Base-by-base conservation (phyloP, 2,797 vertebrate genomes). In the Calcarius lapponicus region DNA sequence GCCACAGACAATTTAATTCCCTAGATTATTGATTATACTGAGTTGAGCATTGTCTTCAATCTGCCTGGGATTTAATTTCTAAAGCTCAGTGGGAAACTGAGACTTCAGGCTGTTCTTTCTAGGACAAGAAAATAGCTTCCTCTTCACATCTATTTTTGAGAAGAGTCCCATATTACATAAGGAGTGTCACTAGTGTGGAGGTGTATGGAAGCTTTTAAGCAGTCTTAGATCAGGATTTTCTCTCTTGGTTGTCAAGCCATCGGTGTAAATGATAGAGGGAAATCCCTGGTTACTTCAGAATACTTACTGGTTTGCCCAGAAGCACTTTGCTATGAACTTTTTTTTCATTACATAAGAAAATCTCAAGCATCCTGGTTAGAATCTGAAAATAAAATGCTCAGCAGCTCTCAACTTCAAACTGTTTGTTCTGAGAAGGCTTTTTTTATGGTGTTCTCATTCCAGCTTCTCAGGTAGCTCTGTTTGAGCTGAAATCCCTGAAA, bases 141-240 rank as follows among this genome's bases (percentile, higher is more conserved):
- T 80, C 32, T 83, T 93, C 57, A 72, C 24, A 38, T 91, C 90
- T 92, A 4, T 80, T 96, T 95, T 88, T 96, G 70, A 81, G 45
- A 85, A 54, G n/a, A 43, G 53, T 74, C 86, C 47, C n/a, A 13
- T 67, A 25, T 93, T 95, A 70, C 42, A n/a, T 81, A 91, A 88
- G 48, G 76, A 91, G 22, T 80, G 80, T 88, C 87, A 87, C 48
- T 66, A 73, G 72, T 40, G 69, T 12, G 8, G 66, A 73, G 56
- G 82, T 92, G 42, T 82, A n/a, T 73, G 51, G 53, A 85, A 86
- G 43, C 50, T 92, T 93, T 67, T 88, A 93, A 53, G 38, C 69
- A 65, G 25, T 65, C 61, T 95, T 82, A 74, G 84, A 93, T 89
- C 71, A 78, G 86, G 69, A 74, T 94, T 93, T 50, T 94, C 21